A percentile compares a stretch with the other conserved stretches of the same genome.
Evolutionary conservation across 2,888 invertebrate genomes (phyloP).

Genomic region (Rhaphigaster nebulosa): DNA sequence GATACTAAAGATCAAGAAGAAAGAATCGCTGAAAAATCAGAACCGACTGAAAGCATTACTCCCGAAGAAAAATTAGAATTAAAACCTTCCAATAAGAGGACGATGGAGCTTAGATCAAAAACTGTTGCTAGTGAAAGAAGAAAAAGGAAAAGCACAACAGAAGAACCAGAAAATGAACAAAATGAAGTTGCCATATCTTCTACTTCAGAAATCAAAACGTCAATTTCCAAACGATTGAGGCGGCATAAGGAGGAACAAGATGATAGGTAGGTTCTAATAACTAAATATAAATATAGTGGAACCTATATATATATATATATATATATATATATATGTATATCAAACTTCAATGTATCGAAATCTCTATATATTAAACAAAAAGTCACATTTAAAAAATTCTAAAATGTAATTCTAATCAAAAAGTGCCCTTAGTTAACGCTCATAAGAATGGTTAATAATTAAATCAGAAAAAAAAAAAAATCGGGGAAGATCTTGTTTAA

Average conservation of each 20-base stretch:
- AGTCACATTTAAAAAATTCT: too few relatives aligned
- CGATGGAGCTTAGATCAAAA: conserved; percentile 63
- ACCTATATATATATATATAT: too few relatives aligned
- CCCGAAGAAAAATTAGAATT: conserved; percentile 52
- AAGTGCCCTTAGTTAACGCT: too few relatives aligned
- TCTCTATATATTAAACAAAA: too few relatives aligned
- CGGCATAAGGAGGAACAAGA: conserved; percentile 69
- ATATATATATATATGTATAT: too few relatives aligned
- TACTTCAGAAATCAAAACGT: conserved; percentile 63
- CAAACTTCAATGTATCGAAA: too few relatives aligned
- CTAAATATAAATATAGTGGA: neutral
- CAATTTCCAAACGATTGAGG: conserved; percentile 72
- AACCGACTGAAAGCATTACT: neutral
- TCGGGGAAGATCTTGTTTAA: too few relatives aligned
- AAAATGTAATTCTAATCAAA: too few relatives aligned
- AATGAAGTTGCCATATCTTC: conserved; percentile 61
- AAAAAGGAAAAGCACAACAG: conserved; percentile 63
- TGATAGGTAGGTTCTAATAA: conserved; percentile 68
- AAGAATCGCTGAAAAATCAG: conserved; percentile 24
- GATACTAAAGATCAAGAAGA: neutral
- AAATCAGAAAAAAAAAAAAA: too few relatives aligned
- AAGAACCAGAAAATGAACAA: conserved; percentile 49
- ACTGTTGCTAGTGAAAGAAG: conserved; percentile 62
- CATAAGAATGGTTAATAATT: too few relatives aligned
- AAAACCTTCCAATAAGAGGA: conserved; percentile 63